A percentile compares a stretch with the other conserved stretches of the same genome.
Conservation (phyloP, 1,140 invertebrate genomes). For the Bombus waltoni region DNA sequence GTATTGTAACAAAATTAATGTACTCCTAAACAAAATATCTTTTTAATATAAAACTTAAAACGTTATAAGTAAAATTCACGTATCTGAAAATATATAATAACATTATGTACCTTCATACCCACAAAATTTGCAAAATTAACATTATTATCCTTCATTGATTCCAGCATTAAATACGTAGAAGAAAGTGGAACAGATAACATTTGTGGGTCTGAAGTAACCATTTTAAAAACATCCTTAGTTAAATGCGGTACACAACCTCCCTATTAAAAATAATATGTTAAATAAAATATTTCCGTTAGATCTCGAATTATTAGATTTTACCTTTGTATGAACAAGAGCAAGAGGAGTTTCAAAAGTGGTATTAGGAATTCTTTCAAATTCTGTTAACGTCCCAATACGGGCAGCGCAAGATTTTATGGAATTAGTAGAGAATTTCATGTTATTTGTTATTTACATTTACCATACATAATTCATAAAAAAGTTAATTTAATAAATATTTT, state of each 20-base stretch:
- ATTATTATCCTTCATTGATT: constrained; percentile 82
- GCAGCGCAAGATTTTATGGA: constrained; percentile 80
- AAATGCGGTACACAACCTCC: constrained; percentile 86
- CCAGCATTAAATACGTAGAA: constrained; percentile 83
- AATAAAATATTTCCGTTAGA: neutral
- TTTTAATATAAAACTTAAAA: constrained; percentile 19
- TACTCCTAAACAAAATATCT: constrained; percentile 81
- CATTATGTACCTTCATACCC: constrained; percentile 80
- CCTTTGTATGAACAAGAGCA: constrained; percentile 83
- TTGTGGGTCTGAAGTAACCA: constrained; percentile 81
- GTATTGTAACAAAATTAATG: constrained; percentile 85
- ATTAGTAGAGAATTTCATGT: constrained; percentile 84
- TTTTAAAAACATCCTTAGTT: constrained; percentile 86
- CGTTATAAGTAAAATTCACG: no score
- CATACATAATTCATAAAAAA: neutral
- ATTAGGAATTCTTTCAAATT: constrained; percentile 80
- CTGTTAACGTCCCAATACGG: constrained; percentile 82
- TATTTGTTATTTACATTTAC: neutral
- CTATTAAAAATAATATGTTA: constrained; percentile 73
- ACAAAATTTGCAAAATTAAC: constrained; percentile 84
- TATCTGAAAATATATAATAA: no score
- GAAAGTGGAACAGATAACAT: constrained; percentile 84
- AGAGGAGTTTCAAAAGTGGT: constrained; percentile 82
- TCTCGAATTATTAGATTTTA: constrained; percentile 54
- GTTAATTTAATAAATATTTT: constrained; percentile 1